These are phyloP conservation scores for Syrista parreyssii DNA, from an alignment of 2,888 invertebrate species.

Conservation along the genomic window DNA sequence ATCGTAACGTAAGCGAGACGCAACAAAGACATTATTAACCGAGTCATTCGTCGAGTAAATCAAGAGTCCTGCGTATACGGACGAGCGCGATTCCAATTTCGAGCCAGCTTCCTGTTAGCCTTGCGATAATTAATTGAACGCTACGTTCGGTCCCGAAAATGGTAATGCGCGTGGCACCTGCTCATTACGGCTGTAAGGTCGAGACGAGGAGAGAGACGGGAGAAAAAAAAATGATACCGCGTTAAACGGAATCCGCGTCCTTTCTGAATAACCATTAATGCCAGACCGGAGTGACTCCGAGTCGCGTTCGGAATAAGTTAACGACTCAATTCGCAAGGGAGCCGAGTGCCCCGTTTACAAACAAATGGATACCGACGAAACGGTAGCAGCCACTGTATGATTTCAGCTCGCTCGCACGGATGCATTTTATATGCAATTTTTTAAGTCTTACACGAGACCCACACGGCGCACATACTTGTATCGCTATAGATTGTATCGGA, in stretches of 20 bases:
- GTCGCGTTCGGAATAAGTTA: background rate
- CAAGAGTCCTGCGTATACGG: background rate
- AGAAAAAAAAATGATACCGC: no score
- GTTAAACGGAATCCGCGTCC: background rate
- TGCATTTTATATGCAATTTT: background rate
- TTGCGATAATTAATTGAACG: conserved; percentile 26
- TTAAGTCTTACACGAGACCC: background rate
- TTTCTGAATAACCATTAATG: background rate
- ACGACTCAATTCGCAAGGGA: background rate
- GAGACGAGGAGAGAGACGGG: background rate
- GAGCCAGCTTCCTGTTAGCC: conserved; percentile 27
- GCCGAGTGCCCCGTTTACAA: background rate
- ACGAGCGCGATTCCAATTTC: background rate
- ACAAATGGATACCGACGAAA: background rate
- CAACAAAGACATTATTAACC: background rate
- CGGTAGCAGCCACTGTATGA: background rate
- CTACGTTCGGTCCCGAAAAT: conserved; percentile 24
- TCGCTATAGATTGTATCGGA: background rate
- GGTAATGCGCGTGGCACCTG: conserved; percentile 7
- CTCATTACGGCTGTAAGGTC: background rate
- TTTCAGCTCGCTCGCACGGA: background rate
- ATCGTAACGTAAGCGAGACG: background rate
- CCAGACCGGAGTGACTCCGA: background rate
- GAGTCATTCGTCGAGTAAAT: background rate
- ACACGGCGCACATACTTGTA: background rate